Percentiles rank a stretch among this genome's conserved stretches.
Evolutionary conservation across 2,888 invertebrate species (phyloP).

Genomic region (Acronicta leporina): DNA sequence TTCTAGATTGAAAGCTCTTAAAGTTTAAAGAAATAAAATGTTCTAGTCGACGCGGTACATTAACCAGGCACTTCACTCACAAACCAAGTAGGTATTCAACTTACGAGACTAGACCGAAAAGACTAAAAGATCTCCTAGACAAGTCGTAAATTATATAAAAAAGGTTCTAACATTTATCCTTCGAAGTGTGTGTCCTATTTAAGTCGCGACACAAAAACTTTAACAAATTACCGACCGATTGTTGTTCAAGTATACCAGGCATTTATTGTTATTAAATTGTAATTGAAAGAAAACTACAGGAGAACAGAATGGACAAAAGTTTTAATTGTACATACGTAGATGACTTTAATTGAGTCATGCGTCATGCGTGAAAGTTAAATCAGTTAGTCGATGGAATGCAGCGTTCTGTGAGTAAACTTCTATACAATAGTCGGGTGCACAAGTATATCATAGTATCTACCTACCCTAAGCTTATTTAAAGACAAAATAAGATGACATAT

Average conservation of each 20-base stretch:
- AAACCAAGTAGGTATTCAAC: conserved; percentile 45
- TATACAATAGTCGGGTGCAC: too few relatives aligned
- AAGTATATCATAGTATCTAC: too few relatives aligned
- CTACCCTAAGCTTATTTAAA: too few relatives aligned
- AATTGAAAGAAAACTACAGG: conserved; percentile 32
- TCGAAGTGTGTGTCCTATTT: conserved; percentile 42
- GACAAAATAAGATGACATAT: too few relatives aligned
- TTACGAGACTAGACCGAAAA: conserved; percentile 32
- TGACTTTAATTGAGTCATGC: conserved; percentile 40
- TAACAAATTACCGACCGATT: conserved; percentile 41
- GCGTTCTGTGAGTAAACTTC: conserved; percentile 2
- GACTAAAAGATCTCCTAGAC: conserved; percentile 47
- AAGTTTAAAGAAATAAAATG: conserved; percentile 47
- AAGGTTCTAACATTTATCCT: conserved; percentile 51
- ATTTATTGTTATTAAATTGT: conserved; percentile 42
- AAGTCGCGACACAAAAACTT: conserved; percentile 39
- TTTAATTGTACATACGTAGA: conserved; percentile 41
- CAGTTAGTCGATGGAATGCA: conserved; percentile 18
- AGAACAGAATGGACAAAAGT: conserved; percentile 35
- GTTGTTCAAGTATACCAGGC: conserved; percentile 24
- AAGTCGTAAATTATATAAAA: conserved; percentile 54
- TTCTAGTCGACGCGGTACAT: conserved; percentile 51
- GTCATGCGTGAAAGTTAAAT: too few relatives aligned
- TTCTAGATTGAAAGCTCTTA: conserved; percentile 29
- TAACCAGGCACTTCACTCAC: conserved; percentile 51